Evolutionary conservation across 2,797 vertebrate genomes (phyloP), one percentile per base, ranked within the genome.

Genomic region (Bradypus variegatus): DNA sequence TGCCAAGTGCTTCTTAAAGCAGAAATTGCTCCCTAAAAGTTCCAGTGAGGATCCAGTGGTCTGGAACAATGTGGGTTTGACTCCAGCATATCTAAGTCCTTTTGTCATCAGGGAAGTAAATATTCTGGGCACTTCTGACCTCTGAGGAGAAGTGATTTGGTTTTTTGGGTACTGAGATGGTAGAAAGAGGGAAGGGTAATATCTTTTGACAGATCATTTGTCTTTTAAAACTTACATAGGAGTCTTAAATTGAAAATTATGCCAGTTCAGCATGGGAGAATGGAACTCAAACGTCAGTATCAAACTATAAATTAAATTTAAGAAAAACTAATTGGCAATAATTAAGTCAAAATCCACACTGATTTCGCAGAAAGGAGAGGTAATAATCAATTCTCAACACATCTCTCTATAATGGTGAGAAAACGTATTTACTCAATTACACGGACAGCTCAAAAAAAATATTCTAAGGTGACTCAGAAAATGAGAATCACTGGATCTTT

Each of bases 1-100:
- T 94, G 88, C 78, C 93, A 96, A 94, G 76, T 91, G 64, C 33
- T 95, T 73, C 91, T 94, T 92, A 92, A 89, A 93, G 92, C 79
- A 94, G 76, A 95, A 94, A 95, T 83, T 92, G 45, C 69, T 92
- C 84, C 31, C 6, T 93, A 91, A 93, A 93, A 78, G 67, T 93
- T 33, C 75, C 77, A 41, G 11, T 67, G 91, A 93, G 33, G 86
- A 95, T 85, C 86, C 90, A 89, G 79, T 89, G 90, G 89, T 93
- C 90, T 90, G 84, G 90, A 94, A 94, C 77, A 90, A 95, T 36
- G 81, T 89, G 85, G 82, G 86, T 89, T 94, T 86, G 93, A 80
- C 72, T 48, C 53, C 16, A 12, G 70, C 38, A 62, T 77, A 73
- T 31, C 58, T 62, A 88, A 1, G 6, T 81, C 62, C 83, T 93